Percentiles rank a stretch among this genome's conserved stretches.
phyloP scores from a whole-genome alignment of 2,888 invertebrate species.

The Eudasyphora cyanicolor region DNA sequence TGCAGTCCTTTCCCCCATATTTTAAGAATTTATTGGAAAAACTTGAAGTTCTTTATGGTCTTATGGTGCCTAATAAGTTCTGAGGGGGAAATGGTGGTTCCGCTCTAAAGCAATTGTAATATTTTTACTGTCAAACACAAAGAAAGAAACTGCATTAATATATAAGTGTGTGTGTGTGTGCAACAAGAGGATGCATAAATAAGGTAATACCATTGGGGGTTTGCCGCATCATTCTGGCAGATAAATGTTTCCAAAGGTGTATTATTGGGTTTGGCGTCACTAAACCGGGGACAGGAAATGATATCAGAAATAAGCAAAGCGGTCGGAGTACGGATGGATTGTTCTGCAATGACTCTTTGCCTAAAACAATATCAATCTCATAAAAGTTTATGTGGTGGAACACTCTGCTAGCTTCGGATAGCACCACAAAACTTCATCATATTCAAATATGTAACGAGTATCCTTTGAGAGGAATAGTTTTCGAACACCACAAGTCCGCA shows the following conservation, averaged over 20 bases:
- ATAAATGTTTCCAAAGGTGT: not conserved
- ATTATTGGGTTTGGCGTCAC: not conserved
- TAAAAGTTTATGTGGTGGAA: too few relatives aligned
- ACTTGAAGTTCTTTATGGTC: constrained; percentile 1
- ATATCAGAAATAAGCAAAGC: too few relatives aligned
- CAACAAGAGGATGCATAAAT: not conserved
- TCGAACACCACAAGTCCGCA: not conserved
- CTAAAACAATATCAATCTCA: too few relatives aligned
- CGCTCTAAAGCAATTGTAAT: constrained; percentile 17
- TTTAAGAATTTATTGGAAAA: constrained; percentile 33
- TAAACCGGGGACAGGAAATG: too few relatives aligned
- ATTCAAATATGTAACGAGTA: too few relatives aligned
- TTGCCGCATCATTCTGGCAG: not conserved
- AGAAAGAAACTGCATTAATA: constrained; percentile 24
- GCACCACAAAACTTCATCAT: too few relatives aligned
- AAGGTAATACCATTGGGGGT: not conserved
- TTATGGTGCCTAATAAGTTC: constrained; percentile 23
- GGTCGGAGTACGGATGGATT: too few relatives aligned
- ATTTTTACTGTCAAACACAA: constrained; percentile 35
- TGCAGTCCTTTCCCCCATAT: not conserved
- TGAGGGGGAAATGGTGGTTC: not conserved
- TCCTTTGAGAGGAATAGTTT: too few relatives aligned
- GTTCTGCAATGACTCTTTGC: too few relatives aligned
- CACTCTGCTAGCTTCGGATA: too few relatives aligned
- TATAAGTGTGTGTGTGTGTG: not conserved